Conservation (phyloP, 2,888 invertebrate genomes). For the Callinectes sapidus region DNA sequence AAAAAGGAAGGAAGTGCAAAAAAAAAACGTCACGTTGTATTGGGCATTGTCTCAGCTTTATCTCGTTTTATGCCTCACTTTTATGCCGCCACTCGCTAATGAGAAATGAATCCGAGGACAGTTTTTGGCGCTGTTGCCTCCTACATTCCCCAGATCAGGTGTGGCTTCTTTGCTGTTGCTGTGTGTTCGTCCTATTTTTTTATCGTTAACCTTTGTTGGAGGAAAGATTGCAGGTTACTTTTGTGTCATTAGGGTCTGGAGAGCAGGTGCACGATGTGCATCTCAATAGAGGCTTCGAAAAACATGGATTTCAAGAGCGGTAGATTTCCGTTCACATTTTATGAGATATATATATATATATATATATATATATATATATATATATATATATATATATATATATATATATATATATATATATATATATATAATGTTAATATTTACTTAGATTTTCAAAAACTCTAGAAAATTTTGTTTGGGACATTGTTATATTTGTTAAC, state of each 20-base stretch:
- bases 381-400: slow-evolving; percentile 25
- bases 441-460: no score
- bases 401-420: slow-evolving; percentile 6
- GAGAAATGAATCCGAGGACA: background rate
- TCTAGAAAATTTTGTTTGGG: background rate
- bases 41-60: background rate
- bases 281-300: background rate
- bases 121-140: background rate
- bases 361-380: slow-evolving; percentile 25
- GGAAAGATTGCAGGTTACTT: background rate
- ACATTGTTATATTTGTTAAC: background rate
- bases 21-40: background rate
- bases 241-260: background rate
- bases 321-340: background rate
- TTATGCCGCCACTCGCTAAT: background rate
- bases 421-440: background rate
- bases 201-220: background rate
- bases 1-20: background rate
- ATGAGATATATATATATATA: background rate
- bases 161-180: background rate
- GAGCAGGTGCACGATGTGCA: background rate
- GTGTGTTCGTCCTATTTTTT: background rate
- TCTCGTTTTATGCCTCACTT: background rate
- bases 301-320: background rate
- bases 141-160: background rate